A percentile compares a stretch with the other conserved stretches of the same genome.
These are phyloP conservation scores for Glossophaga mutica DNA, from an alignment of 2,797 vertebrate genomes.

Conservation along the genomic window DNA sequence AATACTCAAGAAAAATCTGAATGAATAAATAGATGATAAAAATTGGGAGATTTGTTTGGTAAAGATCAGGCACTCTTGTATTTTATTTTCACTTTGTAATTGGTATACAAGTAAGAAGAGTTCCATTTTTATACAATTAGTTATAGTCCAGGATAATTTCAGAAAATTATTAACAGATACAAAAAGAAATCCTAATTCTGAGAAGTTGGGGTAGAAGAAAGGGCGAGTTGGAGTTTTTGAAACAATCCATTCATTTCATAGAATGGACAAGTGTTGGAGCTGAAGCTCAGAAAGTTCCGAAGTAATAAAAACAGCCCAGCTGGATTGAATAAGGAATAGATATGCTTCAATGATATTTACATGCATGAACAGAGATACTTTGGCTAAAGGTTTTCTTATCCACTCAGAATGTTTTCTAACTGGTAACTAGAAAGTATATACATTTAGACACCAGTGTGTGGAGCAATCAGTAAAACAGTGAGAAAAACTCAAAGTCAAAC, in stretches of 20 bases:
- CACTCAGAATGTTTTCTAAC: not conserved
- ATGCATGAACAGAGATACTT: not conserved
- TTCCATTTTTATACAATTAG: not conserved
- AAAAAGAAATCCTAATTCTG: not conserved
- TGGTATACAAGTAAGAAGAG: slow-evolving; percentile 27
- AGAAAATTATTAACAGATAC: not conserved
- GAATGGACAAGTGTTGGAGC: not conserved
- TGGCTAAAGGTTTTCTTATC: not conserved
- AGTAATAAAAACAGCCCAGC: slow-evolving; percentile 17
- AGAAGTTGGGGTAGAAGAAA: not conserved
- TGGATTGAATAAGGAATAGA: not conserved
- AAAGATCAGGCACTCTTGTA: not conserved
- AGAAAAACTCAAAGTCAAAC: not conserved
- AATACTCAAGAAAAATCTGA: not conserved
- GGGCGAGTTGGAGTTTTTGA: not conserved
- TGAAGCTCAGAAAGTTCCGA: not conserved
- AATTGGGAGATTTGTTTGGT: not conserved
- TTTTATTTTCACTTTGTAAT: not conserved
- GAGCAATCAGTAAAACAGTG: not conserved
- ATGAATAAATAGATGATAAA: not conserved
- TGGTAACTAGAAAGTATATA: not conserved
- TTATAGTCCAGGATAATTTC: not conserved
- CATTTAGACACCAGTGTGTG: not conserved
- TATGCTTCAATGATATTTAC: not conserved
- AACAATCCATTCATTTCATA: not conserved